Evolutionary conservation across 2,113 vertebrate species (phyloP).

Genomic region (Raja brachyura): DNA sequence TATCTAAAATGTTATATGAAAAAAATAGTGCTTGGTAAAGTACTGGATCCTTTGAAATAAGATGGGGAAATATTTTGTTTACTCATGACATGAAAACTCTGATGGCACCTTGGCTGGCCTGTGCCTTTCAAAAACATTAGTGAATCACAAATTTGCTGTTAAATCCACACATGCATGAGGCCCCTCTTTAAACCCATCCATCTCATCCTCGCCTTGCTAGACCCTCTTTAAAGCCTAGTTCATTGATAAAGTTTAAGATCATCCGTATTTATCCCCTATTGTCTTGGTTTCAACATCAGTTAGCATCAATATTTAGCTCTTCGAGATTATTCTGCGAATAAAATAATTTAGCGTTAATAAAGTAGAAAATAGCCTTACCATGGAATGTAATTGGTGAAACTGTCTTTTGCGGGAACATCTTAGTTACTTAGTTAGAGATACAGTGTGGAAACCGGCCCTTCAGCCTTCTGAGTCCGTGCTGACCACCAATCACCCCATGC

Average conservation of each 20-base stretch:
- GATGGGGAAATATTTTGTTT: not conserved
- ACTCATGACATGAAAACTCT: not conserved
- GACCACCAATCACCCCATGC: too few species aligned
- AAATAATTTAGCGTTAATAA: not conserved
- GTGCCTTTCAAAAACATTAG: not conserved
- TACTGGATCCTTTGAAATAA: not conserved
- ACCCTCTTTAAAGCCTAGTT: not conserved
- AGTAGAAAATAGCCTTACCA: too few species aligned
- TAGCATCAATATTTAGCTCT: not conserved
- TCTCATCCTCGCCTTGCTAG: not conserved
- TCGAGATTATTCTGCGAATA: not conserved
- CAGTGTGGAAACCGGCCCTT: too few species aligned
- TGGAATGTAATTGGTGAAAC: too few species aligned
- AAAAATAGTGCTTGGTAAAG: not conserved
- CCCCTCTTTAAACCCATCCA: too few species aligned
- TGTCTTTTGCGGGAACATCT: too few species aligned
- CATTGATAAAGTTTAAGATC: not conserved
- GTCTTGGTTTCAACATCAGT: too few species aligned
- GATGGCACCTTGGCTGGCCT: not conserved
- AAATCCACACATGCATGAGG: not conserved
- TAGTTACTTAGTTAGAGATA: too few species aligned
- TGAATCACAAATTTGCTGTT: not conserved
- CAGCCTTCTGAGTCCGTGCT: too few species aligned
- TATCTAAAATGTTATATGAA: not conserved
- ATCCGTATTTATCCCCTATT: not conserved